These are phyloP conservation scores for Heliconius hewitsoni DNA, from an alignment of 1,140 invertebrate genomes.

Conservation along the genomic window DNA sequence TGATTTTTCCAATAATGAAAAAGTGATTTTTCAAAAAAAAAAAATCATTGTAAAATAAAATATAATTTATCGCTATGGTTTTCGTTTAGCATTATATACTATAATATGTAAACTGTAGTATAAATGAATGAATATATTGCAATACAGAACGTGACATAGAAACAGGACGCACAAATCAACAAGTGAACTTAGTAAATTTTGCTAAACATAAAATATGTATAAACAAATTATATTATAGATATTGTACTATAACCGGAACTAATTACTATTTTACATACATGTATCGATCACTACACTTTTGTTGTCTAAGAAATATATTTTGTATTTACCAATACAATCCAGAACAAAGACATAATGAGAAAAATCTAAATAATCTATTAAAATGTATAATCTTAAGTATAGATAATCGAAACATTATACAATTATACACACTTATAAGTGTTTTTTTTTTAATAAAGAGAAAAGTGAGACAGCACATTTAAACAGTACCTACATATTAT, in stretches of 20 bases:
- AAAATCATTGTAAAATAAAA: too few species aligned
- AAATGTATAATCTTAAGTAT: neutral
- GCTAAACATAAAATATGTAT: constrained; percentile 17
- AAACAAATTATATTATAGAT: neutral
- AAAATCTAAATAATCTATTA: neutral
- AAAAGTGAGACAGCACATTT: neutral
- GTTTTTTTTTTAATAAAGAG: neutral
- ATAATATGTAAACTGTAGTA: neutral
- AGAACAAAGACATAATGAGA: constrained; percentile 10
- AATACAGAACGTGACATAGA: constrained; percentile 4
- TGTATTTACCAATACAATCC: neutral
- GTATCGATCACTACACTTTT: neutral
- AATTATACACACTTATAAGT: neutral
- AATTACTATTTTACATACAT: constrained; percentile 7
- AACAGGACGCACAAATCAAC: constrained; percentile 14
- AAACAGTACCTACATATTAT: neutral
- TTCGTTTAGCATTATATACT: too few species aligned
- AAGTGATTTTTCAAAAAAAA: too few species aligned
- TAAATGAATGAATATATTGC: neutral
- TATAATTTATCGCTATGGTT: too few species aligned
- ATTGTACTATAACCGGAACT: constrained; percentile 27
- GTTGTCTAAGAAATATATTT: neutral
- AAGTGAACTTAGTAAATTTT: constrained; percentile 18
- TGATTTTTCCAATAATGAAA: too few species aligned
- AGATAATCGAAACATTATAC: neutral